A percentile compares a stretch with the other conserved stretches of the same genome.
These are phyloP conservation scores for Anastrepha ludens DNA, from an alignment of 1,140 invertebrate species.

Conservation along the genomic window DNA sequence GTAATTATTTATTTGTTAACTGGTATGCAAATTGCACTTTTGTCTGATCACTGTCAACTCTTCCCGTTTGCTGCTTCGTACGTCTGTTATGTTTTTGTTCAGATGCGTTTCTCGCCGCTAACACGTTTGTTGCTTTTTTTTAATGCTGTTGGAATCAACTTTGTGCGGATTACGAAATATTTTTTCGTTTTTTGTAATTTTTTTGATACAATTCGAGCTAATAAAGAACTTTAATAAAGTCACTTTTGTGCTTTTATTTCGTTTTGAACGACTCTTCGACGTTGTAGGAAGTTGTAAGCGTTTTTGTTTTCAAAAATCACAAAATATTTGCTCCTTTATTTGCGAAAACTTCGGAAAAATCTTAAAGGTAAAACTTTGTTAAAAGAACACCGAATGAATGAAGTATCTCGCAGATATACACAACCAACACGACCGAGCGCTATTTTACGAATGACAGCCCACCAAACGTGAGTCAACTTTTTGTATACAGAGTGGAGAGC, in stretches of 20 bases:
- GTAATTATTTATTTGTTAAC: neutral
- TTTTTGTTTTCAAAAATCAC: neutral
- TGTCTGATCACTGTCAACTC: neutral
- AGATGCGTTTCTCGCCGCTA: neutral
- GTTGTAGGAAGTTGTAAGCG: neutral
- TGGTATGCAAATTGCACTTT: neutral
- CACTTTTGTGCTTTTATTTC: neutral
- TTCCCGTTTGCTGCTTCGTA: neutral
- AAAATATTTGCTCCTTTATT: neutral
- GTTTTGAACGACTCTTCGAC: constrained; percentile 14
- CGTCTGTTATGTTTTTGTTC: too few species aligned
- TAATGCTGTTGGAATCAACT: neutral
- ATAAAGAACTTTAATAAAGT: neutral
- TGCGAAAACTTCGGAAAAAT: constrained; percentile 27
- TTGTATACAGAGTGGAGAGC: constrained; percentile 10
- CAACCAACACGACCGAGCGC: constrained; percentile 53
- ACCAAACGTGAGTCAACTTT: constrained; percentile 52
- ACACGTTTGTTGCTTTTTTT: constrained; percentile 19
- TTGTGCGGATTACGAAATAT: constrained; percentile 32
- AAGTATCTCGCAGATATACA: constrained; percentile 27
- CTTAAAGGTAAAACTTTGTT: neutral
- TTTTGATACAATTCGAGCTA: neutral
- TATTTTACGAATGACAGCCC: constrained; percentile 52
- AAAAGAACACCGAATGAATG: constrained; percentile 42
- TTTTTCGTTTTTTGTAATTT: neutral